A percentile compares a stretch with the other conserved stretches of the same genome.
Conservation (phyloP, 2,113 vertebrate genomes). For the Peucedramus taeniatus region DNA sequence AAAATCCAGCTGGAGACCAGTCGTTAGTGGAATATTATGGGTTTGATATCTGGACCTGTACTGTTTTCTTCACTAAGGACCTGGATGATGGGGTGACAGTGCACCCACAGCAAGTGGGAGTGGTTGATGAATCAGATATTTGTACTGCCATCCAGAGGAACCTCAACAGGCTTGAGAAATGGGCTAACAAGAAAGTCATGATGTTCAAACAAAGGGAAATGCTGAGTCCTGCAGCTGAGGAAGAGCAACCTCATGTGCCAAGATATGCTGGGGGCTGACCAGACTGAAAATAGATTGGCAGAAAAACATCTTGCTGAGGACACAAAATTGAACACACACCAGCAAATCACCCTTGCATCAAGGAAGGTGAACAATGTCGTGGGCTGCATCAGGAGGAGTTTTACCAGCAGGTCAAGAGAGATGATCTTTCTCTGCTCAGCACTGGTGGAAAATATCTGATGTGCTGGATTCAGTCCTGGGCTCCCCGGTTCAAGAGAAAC, state of each 20-base stretch:
- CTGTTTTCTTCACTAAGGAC: background rate
- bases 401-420: background rate
- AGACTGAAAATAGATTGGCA: background rate
- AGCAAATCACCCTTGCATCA: background rate
- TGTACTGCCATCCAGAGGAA: background rate
- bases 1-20: background rate
- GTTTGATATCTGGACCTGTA: background rate
- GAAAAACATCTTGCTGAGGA: background rate
- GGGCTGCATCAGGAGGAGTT: background rate
- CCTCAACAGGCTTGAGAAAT: background rate
- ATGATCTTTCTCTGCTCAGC: background rate
- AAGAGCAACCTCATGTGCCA: background rate
- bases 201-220: background rate
- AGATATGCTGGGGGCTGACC: background rate
- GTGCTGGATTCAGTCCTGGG: background rate
- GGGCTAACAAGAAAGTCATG: background rate
- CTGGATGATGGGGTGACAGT: background rate
- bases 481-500: background rate
- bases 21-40: background rate
- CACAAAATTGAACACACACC: background rate
- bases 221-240: accelerated
- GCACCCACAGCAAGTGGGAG: background rate
- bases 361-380: background rate
- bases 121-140: background rate
- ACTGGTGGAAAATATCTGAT: background rate